These are phyloP conservation scores for Deroptyus accipitrinus DNA, from an alignment of 2,113 vertebrate genomes.

Conservation along the genomic window DNA sequence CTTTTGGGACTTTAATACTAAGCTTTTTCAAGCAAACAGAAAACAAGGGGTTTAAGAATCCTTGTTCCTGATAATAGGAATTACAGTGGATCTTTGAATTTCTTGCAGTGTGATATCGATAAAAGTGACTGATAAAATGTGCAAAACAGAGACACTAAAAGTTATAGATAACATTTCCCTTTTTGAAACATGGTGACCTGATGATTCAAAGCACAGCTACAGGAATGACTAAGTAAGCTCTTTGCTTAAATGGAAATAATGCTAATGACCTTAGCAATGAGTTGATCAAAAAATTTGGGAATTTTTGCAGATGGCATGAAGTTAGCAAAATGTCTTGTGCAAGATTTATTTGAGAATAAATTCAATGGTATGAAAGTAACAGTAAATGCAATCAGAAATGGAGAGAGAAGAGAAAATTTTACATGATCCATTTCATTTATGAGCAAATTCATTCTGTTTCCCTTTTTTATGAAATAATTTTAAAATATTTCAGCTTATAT, in stretches of 20 bases:
- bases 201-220: neutral
- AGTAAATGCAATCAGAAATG: neutral
- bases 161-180: slow-evolving; percentile 5
- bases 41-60: slow-evolving; percentile 40
- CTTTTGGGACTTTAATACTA: slow-evolving; percentile 39
- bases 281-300: neutral
- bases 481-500: neutral
- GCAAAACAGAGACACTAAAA: neutral
- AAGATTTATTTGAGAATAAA: neutral
- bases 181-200: slow-evolving; percentile 11
- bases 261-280: neutral
- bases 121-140: slow-evolving; percentile 21
- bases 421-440: neutral
- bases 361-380: neutral
- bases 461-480: neutral
- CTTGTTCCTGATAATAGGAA: neutral
- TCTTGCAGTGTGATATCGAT: slow-evolving; percentile 3
- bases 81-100: slow-evolving; percentile 41
- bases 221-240: neutral
- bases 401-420: neutral
- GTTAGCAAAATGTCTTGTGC: neutral
- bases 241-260: neutral
- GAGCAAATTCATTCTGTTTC: neutral
- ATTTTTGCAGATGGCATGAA: neutral
- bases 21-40: slow-evolving; percentile 59